A percentile compares a stretch with the other conserved stretches of the same genome.
phyloP scores from a whole-genome alignment of 2,888 invertebrate species.

The Vannuccia rotundouncinata region DNA sequence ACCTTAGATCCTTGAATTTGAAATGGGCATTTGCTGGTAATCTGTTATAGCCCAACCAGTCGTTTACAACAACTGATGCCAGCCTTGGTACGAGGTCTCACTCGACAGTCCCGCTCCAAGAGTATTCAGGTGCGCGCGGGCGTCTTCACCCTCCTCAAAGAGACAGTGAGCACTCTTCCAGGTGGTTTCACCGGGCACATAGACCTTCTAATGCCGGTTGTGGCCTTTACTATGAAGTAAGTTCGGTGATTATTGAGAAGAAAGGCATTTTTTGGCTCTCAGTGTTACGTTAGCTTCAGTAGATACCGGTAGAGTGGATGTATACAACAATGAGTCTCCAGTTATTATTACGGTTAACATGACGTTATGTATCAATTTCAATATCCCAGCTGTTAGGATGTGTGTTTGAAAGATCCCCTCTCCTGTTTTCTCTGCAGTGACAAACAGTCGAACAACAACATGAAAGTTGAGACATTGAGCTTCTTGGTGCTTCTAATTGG shows the following conservation, averaged over 20 bases:
- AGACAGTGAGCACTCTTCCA: slow-evolving; percentile 78
- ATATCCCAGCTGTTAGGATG: no score
- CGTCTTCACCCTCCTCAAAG: slow-evolving; percentile 73
- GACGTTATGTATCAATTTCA: no score
- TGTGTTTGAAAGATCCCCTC: no score
- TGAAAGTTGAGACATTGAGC: slow-evolving; percentile 84
- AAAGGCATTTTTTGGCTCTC: no score
- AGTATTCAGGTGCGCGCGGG: slow-evolving; percentile 50
- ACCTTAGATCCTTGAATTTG: no score
- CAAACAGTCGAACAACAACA: slow-evolving; percentile 86
- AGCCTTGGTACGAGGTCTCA: slow-evolving; percentile 76
- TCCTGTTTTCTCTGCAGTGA: slow-evolving; percentile 65
- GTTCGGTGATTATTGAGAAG: no score
- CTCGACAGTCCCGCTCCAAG: slow-evolving; percentile 69
- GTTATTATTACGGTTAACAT: no score
- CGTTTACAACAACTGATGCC: slow-evolving; percentile 62
- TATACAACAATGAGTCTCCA: no score
- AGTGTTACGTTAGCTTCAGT: neutral
- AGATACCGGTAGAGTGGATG: no score
- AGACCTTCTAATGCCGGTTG: slow-evolving; percentile 75
- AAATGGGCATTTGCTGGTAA: no score
- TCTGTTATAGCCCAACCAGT: slow-evolving; percentile 36
- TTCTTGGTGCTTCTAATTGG: slow-evolving; percentile 78
- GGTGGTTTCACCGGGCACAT: slow-evolving; percentile 79
- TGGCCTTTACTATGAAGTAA: slow-evolving; percentile 62